Percentiles rank a stretch among this genome's conserved stretches.
These are phyloP conservation scores for Gerris lacustris DNA, from an alignment of 2,888 invertebrate species.

Conservation along the genomic window DNA sequence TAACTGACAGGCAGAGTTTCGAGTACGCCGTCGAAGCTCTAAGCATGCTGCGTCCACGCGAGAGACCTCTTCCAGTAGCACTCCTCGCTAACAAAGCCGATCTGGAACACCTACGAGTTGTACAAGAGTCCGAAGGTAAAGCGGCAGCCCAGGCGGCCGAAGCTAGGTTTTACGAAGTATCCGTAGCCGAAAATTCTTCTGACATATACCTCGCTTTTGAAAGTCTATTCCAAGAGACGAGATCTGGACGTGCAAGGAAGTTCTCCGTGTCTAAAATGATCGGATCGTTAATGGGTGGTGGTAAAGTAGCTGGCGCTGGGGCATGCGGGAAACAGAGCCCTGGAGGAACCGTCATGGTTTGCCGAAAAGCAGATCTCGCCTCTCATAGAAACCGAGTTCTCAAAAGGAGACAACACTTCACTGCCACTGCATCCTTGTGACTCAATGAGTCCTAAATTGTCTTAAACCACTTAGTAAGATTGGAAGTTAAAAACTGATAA, in stretches of 20 bases:
- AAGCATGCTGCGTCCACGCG: slow-evolving; percentile 44
- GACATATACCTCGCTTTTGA: slow-evolving; percentile 63
- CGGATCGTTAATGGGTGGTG: slow-evolving; percentile 54
- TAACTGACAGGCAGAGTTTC: slow-evolving; percentile 58
- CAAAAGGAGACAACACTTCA: slow-evolving; percentile 46
- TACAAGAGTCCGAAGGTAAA: slow-evolving; percentile 58
- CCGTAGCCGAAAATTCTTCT: slow-evolving; percentile 64
- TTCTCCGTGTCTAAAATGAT: slow-evolving; percentile 71
- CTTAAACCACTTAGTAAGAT: too few relatives aligned
- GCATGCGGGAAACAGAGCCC: slow-evolving; percentile 36
- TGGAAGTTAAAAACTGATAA: too few relatives aligned
- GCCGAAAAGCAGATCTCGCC: slow-evolving; percentile 45
- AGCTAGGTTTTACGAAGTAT: slow-evolving; percentile 67
- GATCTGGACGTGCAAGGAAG: slow-evolving; percentile 45
- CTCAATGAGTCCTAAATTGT: slow-evolving; percentile 31
- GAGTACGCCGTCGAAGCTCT: slow-evolving; percentile 54
- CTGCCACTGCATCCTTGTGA: slow-evolving; percentile 55
- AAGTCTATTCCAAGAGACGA: slow-evolving; percentile 52
- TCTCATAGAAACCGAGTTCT: slow-evolving; percentile 44
- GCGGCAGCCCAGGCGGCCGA: slow-evolving; percentile 52
- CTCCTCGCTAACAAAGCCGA: slow-evolving; percentile 69
- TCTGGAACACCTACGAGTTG: slow-evolving; percentile 63
- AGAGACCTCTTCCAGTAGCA: slow-evolving; percentile 46
- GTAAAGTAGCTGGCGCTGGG: slow-evolving; percentile 24
- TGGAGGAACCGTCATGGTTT: slow-evolving; percentile 48